phyloP scores from a whole-genome alignment of 2,113 vertebrate species.

The Synodontis membranacea region DNA sequence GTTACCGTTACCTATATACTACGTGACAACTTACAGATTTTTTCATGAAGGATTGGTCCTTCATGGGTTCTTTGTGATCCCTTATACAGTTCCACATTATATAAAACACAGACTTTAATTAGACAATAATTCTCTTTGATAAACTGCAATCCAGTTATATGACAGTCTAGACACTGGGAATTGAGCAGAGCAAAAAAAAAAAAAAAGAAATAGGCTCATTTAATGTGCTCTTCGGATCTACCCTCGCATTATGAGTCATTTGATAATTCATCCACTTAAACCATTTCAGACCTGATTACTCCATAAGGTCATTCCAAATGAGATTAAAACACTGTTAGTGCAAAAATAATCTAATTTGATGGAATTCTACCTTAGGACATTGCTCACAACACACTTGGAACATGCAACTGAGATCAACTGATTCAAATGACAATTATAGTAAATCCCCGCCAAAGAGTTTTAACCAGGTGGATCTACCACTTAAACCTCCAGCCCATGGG shows the following conservation, averaged over 20 bases:
- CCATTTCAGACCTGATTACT: constrained; percentile 29
- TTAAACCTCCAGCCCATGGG: neutral
- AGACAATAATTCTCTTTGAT: neutral
- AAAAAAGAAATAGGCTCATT: neutral
- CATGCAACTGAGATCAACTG: neutral
- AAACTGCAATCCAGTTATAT: neutral
- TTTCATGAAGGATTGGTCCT: neutral
- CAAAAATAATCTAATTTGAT: constrained; percentile 16
- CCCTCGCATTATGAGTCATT: constrained; percentile 26
- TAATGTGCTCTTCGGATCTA: constrained; percentile 27
- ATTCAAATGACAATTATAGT: constrained; percentile 35
- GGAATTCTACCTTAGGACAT: constrained; percentile 17
- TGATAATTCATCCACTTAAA: constrained; percentile 35
- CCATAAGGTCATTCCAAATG: constrained; percentile 17
- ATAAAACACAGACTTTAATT: too few species aligned
- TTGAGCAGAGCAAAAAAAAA: neutral
- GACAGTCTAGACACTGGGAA: constrained; percentile 8
- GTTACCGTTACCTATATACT: neutral
- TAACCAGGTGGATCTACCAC: constrained; percentile 32
- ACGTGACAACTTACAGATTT: neutral
- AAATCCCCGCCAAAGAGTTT: constrained; percentile 21
- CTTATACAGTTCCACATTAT: neutral
- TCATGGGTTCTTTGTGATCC: neutral
- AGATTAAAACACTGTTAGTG: constrained; percentile 30
- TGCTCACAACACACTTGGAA: constrained; percentile 19